Percentiles rank a stretch among this genome's conserved stretches.
Conservation (phyloP, 1,140 invertebrate species). For the Rhopalosiphum maidis region DNA sequence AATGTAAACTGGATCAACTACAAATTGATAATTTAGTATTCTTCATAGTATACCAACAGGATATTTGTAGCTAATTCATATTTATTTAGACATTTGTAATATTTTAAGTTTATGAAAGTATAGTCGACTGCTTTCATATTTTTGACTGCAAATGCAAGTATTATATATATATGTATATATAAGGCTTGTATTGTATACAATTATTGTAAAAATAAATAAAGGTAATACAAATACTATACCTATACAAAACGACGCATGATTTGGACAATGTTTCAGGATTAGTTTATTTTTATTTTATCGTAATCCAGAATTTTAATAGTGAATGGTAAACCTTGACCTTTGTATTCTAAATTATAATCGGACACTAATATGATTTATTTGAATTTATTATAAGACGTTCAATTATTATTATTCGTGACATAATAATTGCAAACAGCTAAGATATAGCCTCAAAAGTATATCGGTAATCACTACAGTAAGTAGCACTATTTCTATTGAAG, state of each 20-base stretch:
- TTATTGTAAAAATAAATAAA: background rate
- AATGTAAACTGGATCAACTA: slow-evolving; percentile 41
- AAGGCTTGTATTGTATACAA: background rate
- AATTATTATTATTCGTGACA: background rate
- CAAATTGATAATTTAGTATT: slow-evolving; percentile 20
- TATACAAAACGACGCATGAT: background rate
- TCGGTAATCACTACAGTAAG: background rate
- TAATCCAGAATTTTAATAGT: background rate
- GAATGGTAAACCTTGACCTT: slow-evolving; percentile 23
- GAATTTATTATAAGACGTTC: background rate
- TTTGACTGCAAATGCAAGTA: background rate
- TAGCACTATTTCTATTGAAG: background rate
- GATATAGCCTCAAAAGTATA: background rate
- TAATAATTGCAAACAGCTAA: slow-evolving; percentile 10
- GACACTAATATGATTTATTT: slow-evolving; percentile 8
- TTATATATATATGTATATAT: background rate
- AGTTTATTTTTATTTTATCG: background rate
- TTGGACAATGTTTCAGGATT: background rate
- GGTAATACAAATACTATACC: background rate
- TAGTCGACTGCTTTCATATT: background rate
- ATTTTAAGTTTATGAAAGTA: background rate
- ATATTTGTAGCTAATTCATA: background rate
- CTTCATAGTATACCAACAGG: too few species aligned
- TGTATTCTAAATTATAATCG: slow-evolving; percentile 15
- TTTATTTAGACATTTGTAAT: background rate